Evolutionary conservation across 2,888 invertebrate genomes (phyloP), one percentile per base, ranked within the genome.

Genomic region (Sarcophaga caerulescens): DNA sequence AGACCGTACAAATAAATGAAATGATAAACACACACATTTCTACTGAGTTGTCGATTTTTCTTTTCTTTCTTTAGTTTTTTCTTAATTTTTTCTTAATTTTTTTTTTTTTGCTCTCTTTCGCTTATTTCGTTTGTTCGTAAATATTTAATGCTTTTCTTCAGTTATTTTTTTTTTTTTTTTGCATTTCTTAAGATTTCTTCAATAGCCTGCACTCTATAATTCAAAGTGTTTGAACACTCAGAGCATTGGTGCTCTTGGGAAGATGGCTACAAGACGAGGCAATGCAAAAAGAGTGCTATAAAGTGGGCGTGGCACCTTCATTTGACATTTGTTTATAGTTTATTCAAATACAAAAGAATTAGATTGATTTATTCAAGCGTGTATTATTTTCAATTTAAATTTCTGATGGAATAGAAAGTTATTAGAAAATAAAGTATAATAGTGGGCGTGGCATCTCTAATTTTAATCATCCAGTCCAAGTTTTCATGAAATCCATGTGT

Each of bases 1-100:
- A 86, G 85, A 86, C 86, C 86, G 86, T 84, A 75, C 84, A 84
- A 84, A 84, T 86, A 74, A 86, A 86, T 81, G 81, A 81, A 86
- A 84, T 84, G 84, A 86, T 86, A 86, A 86, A 84, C 86, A 35
- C 6, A 84, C 84, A 81, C 70, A 76, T 76, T 78, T 78, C 78
- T 66, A 79, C 81, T 82, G 44, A 73, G 71, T 77, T 77, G 82
- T 73, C 76, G 77, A 82, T 82, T 52, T 52, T 69, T 73, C 35
- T 17, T 19, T 21, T 19, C n/a, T 70, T 76, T 11, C 25, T 81
- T 70, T 59, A 70, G 69, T 76, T 81, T 57, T 76, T 76, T 57
- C 17, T n/a, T 21, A 59, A 45, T 68, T 23, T 23, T 23, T 23
- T 23, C 4, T 25, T 78, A 62, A 62, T 62, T 78, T 4, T 47